Conservation (phyloP, 1,140 invertebrate species). For the Drosophila sturtevanti region DNA sequence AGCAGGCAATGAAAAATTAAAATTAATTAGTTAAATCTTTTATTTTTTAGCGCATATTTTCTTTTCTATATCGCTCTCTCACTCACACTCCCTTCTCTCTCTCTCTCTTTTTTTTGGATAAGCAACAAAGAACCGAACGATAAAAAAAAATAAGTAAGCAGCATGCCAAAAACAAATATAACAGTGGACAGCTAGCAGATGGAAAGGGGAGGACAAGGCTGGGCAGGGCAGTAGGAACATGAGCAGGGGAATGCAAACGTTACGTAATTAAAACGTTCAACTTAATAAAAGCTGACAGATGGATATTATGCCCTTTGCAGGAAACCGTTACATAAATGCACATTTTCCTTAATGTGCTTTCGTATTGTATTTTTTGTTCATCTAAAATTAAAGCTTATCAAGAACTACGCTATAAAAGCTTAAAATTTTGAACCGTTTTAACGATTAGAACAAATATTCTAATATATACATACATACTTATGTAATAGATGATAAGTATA, state of each 20-base stretch:
- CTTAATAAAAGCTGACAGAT: no score
- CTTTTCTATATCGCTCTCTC: background rate
- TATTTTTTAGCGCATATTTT: background rate
- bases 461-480: no score
- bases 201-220: constrained; percentile 3
- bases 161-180: constrained; percentile 36
- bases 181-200: background rate
- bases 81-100: background rate
- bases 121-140: background rate
- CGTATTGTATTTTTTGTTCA: no score
- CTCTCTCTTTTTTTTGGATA: background rate
- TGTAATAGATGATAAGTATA: no score
- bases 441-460: no score
- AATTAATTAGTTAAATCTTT: background rate
- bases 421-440: no score
- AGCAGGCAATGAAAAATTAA: background rate
- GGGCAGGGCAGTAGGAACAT: background rate
- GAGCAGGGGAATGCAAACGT: constrained; percentile 27
- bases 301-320: no score
- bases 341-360: no score
- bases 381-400: no score
- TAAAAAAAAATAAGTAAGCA: background rate
- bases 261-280: constrained; percentile 6
- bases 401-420: no score
- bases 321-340: no score